Base-by-base conservation (phyloP, 2,113 vertebrate species). In the Serilophus lunatus region DNA sequence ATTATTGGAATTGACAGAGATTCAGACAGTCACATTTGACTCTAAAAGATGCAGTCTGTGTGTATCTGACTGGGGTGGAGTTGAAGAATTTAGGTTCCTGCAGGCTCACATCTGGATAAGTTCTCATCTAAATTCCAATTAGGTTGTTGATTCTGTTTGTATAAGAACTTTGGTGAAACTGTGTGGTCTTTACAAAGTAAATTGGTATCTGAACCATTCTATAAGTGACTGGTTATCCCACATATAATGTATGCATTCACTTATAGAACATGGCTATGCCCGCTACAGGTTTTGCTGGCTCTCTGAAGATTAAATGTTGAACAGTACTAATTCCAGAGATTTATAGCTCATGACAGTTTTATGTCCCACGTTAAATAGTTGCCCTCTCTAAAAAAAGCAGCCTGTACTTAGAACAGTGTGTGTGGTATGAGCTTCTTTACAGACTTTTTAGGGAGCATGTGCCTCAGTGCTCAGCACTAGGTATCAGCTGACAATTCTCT, bases 101-200 rank as follows among this genome's bases (percentile, higher is more conserved):
- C 26, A 88, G 56, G 33, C 69, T 45, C 42, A 77, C 77, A 86
- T 84, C 63, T 93, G 45, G 38, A 88, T 72, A 90, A 49, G 54
- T 91, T 97, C 75, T 83, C 68, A 94, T 87, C 88, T 91, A 91
- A 93, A 97, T 95, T 94, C 85, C 75, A 87, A 47, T 63, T 31
- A 82, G 40, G 12, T 36, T 57, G 44, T 93, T 91, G 77, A 92
- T 84, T 89, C 42, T 91, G n/a, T 65, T 86, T 71, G 57, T 64
- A 77, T 71, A 95, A 92, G 54, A 87, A 69, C 14, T 69, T 2
- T 0, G 31, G 57, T 94, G 59, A 95, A 95, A 87, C 10, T 42
- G 24, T n/a, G 38, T 91, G 54, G 47, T 87, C 76, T 93, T 93
- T 82, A 83, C 19, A 60, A 24, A 85, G 61, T 36, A 93, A 88